Evolutionary conservation across 2,797 vertebrate genomes (phyloP).

Genomic region (Xiphophorus birchmanni): DNA sequence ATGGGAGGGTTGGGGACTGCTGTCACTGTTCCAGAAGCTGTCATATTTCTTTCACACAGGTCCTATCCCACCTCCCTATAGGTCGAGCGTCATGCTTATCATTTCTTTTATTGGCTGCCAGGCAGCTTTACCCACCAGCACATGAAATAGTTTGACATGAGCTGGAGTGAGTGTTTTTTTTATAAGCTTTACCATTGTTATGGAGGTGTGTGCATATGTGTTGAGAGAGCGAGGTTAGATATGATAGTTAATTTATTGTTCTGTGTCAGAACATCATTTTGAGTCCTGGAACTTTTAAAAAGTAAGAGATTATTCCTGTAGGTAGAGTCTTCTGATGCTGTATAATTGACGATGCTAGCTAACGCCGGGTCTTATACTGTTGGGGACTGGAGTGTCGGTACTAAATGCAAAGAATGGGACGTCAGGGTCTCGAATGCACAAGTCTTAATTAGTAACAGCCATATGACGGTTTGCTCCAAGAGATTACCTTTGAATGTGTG

Average conservation of each 20-base stretch:
- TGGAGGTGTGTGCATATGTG: conserved; percentile 60
- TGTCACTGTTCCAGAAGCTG: conserved; percentile 63
- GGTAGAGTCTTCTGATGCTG: conserved; percentile 67
- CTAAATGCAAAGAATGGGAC: conserved; percentile 53
- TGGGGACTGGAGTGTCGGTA: conserved; percentile 46
- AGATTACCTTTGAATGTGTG: conserved; percentile 54
- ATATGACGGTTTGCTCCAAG: conserved; percentile 63
- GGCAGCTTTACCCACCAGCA: conserved; percentile 81
- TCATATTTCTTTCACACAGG: conserved; percentile 47
- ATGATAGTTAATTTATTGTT: conserved; percentile 79
- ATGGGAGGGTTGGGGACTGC: conserved; percentile 61
- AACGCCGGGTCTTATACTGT: conserved; percentile 44
- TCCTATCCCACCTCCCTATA: conserved; percentile 22
- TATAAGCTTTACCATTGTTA: conserved; percentile 68
- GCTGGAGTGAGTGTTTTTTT: conserved; percentile 71
- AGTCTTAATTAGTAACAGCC: conserved; percentile 77
- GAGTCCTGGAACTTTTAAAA: conserved; percentile 79
- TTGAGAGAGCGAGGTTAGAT: conserved; percentile 71
- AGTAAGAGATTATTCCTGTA: conserved; percentile 65
- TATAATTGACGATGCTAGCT: conserved; percentile 52
- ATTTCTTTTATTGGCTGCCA: conserved; percentile 52
- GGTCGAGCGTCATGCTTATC: conserved; percentile 35
- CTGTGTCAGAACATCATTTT: conserved; percentile 86
- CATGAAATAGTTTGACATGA: conserved; percentile 53
- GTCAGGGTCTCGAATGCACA: conserved; percentile 64